Percentiles rank a stretch among this genome's conserved stretches.
These are phyloP conservation scores for Lottia gigantea DNA, from an alignment of 2,888 invertebrate species.

Conservation along the genomic window DNA sequence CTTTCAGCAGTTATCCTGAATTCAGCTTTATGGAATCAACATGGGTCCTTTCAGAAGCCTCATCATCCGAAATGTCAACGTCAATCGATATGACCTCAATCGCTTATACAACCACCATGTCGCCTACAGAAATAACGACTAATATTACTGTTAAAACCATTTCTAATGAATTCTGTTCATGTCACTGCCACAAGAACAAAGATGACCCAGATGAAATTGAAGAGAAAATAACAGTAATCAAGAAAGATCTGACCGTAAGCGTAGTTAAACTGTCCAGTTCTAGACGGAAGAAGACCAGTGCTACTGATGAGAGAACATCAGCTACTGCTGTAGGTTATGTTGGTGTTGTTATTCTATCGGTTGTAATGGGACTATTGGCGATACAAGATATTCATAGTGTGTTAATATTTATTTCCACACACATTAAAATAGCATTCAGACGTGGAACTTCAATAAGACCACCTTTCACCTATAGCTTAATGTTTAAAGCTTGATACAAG, in stretches of 20 bases:
- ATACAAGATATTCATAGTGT: not conserved
- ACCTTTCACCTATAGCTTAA: no score
- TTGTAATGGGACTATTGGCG: not conserved
- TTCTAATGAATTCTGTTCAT: conserved; percentile 1
- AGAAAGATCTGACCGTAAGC: not conserved
- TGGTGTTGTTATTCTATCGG: not conserved
- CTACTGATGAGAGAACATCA: not conserved
- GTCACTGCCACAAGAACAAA: not conserved
- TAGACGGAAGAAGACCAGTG: not conserved
- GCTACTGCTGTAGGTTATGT: conserved; percentile 2
- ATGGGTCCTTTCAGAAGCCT: not conserved
- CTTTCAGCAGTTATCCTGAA: not conserved
- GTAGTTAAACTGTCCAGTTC: not conserved
- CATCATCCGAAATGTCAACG: not conserved
- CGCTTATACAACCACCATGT: not conserved
- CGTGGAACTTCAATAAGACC: no score
- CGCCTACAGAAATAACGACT: not conserved
- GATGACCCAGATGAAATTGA: not conserved
- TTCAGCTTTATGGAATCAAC: not conserved
- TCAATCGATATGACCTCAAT: not conserved
- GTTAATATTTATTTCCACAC: not conserved
- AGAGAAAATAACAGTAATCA: not conserved
- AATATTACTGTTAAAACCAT: not conserved
- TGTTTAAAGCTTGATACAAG: no score
- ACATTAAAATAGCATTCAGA: no score